Conservation (phyloP, 1,140 invertebrate genomes). For the Bacillus rossius region DNA sequence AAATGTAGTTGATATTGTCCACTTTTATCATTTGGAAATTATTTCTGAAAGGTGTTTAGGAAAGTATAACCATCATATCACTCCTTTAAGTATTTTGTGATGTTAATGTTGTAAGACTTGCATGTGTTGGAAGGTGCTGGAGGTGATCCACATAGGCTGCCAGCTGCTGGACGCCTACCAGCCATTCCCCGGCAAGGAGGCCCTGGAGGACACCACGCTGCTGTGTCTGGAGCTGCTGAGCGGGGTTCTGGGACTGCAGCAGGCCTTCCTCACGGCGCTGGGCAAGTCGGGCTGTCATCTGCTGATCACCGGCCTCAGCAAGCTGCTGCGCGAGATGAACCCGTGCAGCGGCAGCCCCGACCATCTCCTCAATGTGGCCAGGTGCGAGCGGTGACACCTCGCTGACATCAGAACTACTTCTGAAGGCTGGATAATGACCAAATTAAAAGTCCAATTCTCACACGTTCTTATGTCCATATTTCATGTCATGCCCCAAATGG, state of each 20-base stretch:
- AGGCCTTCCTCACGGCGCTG: constrained; percentile 57
- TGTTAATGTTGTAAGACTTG: too few relatives aligned
- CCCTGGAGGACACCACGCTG: constrained; percentile 59
- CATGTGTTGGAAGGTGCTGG: constrained; percentile 51
- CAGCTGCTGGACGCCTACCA: constrained; percentile 66
- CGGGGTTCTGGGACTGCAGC: constrained; percentile 54
- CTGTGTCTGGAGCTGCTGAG: constrained; percentile 64
- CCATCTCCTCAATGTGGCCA: constrained; percentile 72
- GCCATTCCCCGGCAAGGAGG: constrained; percentile 57
- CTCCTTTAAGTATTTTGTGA: too few relatives aligned
- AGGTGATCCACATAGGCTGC: constrained; percentile 74
- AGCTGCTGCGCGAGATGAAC: constrained; percentile 78
- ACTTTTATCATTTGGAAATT: too few relatives aligned
- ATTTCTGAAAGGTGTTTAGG: too few relatives aligned
- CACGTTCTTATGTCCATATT: too few relatives aligned
- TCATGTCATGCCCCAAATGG: too few relatives aligned
- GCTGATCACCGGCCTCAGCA: constrained; percentile 67
- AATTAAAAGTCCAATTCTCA: too few relatives aligned
- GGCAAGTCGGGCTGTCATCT: constrained; percentile 48
- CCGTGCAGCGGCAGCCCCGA: constrained; percentile 67
- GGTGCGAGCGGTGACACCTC: constrained; percentile 45
- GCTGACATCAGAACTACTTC: too few relatives aligned
- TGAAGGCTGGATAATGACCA: too few relatives aligned
- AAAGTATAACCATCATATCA: too few relatives aligned
- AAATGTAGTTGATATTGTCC: too few relatives aligned